These are phyloP conservation scores for Corythaixoides concolor DNA, from an alignment of 2,113 vertebrate species.

Conservation along the genomic window DNA sequence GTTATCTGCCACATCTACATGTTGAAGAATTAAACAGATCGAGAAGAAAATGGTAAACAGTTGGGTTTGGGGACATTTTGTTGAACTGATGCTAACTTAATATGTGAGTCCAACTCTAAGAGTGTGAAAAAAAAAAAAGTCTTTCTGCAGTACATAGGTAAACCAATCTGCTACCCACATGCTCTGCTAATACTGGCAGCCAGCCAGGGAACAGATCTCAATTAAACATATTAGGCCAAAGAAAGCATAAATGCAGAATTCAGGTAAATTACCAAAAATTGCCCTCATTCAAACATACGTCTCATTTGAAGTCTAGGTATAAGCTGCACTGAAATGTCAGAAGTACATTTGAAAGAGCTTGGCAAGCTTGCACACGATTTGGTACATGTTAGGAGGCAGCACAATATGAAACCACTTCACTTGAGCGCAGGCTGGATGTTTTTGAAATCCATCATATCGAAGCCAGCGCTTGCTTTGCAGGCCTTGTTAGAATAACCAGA, in stretches of 20 bases:
- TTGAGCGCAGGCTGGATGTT: conserved; percentile 74
- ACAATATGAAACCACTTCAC: conserved; percentile 80
- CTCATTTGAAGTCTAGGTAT: conserved; percentile 60
- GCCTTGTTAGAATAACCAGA: conserved; percentile 82
- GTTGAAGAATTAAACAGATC: neutral
- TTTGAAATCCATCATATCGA: conserved; percentile 79
- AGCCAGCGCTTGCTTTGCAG: conserved; percentile 76
- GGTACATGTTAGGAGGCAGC: conserved; percentile 61
- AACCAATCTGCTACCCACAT: conserved; percentile 60
- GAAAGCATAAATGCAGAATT: conserved; percentile 74
- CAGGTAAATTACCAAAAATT: conserved; percentile 74
- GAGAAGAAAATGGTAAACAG: neutral
- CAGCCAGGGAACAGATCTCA: conserved; percentile 69
- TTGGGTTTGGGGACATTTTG: neutral
- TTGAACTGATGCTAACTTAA: neutral
- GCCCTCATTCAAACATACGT: conserved; percentile 33
- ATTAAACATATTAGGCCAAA: conserved; percentile 78
- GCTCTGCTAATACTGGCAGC: conserved; percentile 60
- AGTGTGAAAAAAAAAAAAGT: neutral
- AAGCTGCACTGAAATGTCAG: conserved; percentile 72
- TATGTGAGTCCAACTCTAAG: neutral
- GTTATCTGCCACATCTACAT: neutral
- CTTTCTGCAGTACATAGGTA: neutral
- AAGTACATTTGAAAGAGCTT: conserved; percentile 65
- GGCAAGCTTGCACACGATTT: conserved; percentile 64